A percentile compares a stretch with the other conserved stretches of the same genome.
Evolutionary conservation across 2,888 invertebrate genomes (phyloP).

Genomic region (Euspilapteryx auroguttella): DNA sequence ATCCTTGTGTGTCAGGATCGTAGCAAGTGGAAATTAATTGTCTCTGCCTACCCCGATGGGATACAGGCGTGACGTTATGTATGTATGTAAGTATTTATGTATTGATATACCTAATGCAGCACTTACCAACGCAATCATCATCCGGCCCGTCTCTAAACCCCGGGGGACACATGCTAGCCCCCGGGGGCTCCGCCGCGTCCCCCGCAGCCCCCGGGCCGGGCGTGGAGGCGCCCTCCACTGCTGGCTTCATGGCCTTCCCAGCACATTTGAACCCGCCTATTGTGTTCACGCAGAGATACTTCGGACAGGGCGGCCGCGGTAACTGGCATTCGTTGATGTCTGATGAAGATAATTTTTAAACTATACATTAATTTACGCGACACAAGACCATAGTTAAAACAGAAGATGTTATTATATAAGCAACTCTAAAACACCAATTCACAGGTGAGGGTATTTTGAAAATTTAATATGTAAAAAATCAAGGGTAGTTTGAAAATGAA

Average conservation of each 20-base stretch:
- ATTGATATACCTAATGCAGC: too few relatives aligned
- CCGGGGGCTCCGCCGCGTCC: conserved; percentile 11
- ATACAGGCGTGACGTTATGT: too few relatives aligned
- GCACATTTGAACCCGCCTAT: conserved; percentile 52
- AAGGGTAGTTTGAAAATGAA: too few relatives aligned
- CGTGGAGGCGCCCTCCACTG: conserved; percentile 14
- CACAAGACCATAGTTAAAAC: too few relatives aligned
- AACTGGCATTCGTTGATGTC: conserved; percentile 87
- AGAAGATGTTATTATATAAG: background rate
- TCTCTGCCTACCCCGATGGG: too few relatives aligned
- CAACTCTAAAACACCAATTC: too few relatives aligned
- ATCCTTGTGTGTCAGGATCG: too few relatives aligned
- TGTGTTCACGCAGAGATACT: conserved; percentile 51
- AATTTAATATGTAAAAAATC: too few relatives aligned
- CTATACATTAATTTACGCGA: background rate
- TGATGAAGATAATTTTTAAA: conserved; percentile 9
- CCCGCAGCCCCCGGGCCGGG: background rate
- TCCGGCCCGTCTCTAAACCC: conserved; percentile 55
- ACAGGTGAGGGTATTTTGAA: too few relatives aligned
- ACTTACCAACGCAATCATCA: conserved; percentile 52
- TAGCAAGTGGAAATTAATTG: too few relatives aligned
- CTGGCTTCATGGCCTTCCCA: conserved; percentile 42
- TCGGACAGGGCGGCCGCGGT: conserved; percentile 44
- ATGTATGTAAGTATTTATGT: too few relatives aligned
- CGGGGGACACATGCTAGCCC: conserved; percentile 52